Evolutionary conservation across 2,113 vertebrate species (phyloP).

Genomic region (Tupaia tana): DNA sequence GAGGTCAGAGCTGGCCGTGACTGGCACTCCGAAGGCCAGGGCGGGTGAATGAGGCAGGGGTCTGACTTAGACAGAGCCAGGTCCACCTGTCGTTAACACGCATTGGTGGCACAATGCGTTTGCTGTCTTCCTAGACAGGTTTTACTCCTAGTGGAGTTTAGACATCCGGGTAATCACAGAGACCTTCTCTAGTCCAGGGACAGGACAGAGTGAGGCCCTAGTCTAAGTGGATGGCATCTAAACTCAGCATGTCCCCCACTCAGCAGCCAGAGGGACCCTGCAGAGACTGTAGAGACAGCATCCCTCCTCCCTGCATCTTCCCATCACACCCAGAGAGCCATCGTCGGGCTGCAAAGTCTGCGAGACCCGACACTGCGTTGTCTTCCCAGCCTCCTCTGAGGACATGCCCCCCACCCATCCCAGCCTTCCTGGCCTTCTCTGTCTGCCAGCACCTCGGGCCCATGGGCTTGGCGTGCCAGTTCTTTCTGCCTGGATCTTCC

Average conservation of each 20-base stretch:
- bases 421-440: not conserved
- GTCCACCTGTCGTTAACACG: not conserved
- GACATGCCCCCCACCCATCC: not conserved
- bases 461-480: accelerated
- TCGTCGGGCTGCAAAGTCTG: not conserved
- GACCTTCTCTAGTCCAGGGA: not conserved
- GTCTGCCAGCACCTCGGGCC: accelerated
- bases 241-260: not conserved
- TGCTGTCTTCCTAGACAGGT: not conserved
- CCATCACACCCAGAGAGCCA: not conserved
- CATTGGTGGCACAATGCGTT: not conserved
- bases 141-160: not conserved
- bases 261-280: not conserved
- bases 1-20: not conserved
- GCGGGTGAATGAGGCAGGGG: not conserved
- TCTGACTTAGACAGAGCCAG: not conserved
- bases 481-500: not conserved
- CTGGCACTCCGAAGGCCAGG: not conserved
- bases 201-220: not conserved
- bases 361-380: no score
- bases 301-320: not conserved
- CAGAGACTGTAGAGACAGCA: not conserved
- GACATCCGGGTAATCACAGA: not conserved
- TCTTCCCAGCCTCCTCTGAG: no score
- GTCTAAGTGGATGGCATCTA: not conserved